Base-by-base conservation (phyloP, 1,140 invertebrate genomes). In the Drosophila yakuba region DNA sequence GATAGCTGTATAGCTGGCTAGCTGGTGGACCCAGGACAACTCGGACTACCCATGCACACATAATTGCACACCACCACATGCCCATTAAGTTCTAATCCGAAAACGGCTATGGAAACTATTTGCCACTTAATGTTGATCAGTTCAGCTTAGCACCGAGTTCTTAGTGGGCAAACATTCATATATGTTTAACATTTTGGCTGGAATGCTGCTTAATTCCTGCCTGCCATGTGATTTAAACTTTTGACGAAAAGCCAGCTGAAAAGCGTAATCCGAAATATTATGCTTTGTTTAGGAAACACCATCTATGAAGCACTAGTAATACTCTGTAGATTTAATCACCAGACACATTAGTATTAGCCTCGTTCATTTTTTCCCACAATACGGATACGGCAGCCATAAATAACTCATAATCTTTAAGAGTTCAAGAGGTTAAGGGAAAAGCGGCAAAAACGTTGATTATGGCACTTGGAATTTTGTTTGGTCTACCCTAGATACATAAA, bases 21-120 rank as follows among this genome's bases (percentile, higher is more conserved):
- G 20, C 20, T n/a, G 41, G n/a, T 15, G 41, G 23, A 14, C 28
- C 8, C 4, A 28, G 51, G 35, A 57, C 23, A 28, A 43, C 25
- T 4, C 15, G 51, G 35, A 57, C 23, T 17, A 43, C 25, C 10
- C 32, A 52, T 23, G 51, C 32, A 36, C 51, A 20, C 50, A 43
- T 55, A 60, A 23, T 60, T 60, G 28, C 57, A 60, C 32, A 52
- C 50, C 32, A 52, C 50, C 32, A 36, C 50, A 51, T 17, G 2
- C 4, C 50, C 50, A 52, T 52, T 52, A 52, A 8, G 2, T 10
- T 12, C 2, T 52, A 52, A 52, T 52, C 50, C 50, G 32, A 25
- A 17, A 36, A 35, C 50, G 17, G 32, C 50, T 10, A 20, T 52
- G 32, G 17, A 52, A 52, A 52, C 32, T 36, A 52, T 52, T 52